These are phyloP conservation scores for Engraulis encrasicolus DNA, from an alignment of 2,113 vertebrate genomes.

Conservation along the genomic window DNA sequence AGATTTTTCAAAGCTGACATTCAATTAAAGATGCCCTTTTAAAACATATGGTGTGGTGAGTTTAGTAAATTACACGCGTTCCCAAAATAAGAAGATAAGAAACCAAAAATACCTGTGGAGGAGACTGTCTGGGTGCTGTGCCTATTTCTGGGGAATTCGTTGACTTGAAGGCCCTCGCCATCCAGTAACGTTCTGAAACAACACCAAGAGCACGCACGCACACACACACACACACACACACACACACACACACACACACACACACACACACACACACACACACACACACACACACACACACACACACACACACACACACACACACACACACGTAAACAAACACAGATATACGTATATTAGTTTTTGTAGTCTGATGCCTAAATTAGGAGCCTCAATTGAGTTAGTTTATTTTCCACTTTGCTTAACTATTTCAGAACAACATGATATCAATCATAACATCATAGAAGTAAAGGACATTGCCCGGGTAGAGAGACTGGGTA, in stretches of 20 bases:
- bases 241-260: too few relatives aligned
- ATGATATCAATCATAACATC: neutral
- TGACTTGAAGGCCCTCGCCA: slow-evolving; percentile 55
- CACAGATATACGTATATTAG: neutral
- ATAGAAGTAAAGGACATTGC: neutral
- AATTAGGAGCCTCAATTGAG: slow-evolving; percentile 18
- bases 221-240: neutral
- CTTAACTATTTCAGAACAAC: neutral
- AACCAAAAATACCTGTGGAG: slow-evolving; percentile 33
- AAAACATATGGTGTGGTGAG: neutral
- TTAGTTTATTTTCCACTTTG: neutral
- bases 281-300: neutral
- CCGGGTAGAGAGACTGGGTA: neutral
- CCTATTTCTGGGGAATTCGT: slow-evolving; percentile 44
- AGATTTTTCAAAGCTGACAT: neutral
- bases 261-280: slow-evolving; percentile 1
- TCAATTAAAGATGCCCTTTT: neutral
- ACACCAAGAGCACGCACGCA: too few relatives aligned
- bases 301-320: slow-evolving; percentile 12
- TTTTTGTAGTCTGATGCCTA: neutral
- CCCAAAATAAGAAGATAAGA: neutral
- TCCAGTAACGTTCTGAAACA: slow-evolving; percentile 73
- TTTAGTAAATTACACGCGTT: neutral
- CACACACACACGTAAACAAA: neutral
- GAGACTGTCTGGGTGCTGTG: slow-evolving; percentile 40